phyloP scores from a whole-genome alignment of 30 jellyfish, hydroid and myxozoan genomes.

The Calvadosia cruxmelitensis region DNA sequence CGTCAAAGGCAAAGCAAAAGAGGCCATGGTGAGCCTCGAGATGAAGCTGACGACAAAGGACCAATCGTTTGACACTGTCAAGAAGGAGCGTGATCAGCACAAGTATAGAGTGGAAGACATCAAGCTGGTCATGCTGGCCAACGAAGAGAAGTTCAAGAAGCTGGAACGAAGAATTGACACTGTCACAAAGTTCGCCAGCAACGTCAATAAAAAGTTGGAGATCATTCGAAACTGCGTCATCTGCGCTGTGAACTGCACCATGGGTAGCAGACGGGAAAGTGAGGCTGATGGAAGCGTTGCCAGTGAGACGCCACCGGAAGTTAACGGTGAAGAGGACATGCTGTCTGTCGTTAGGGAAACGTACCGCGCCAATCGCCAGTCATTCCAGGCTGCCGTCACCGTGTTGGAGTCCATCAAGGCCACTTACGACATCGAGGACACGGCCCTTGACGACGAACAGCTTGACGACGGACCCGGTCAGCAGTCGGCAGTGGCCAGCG shows the following conservation, averaged over 20 bases:
- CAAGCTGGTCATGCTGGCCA: background rate
- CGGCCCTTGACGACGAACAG: background rate
- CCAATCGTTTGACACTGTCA: slow-evolving; percentile 27
- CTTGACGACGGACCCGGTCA: background rate
- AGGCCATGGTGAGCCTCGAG: background rate
- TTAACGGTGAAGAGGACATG: background rate
- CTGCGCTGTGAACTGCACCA: background rate
- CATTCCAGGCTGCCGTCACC: slow-evolving; percentile 60
- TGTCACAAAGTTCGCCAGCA: background rate
- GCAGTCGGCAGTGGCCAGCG: background rate
- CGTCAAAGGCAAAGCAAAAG: background rate
- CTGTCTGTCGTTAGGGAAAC: slow-evolving; percentile 47
- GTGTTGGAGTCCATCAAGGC: slow-evolving; percentile 64
- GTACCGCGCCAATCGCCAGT: slow-evolving; percentile 46
- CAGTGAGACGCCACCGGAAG: no score
- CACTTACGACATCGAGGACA: background rate
- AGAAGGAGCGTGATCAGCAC: slow-evolving; percentile 13
- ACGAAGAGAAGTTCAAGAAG: background rate
- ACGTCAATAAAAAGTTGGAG: background rate
- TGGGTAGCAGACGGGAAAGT: background rate
- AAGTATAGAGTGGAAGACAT: slow-evolving; percentile 9
- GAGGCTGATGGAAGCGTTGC: background rate
- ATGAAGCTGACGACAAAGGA: background rate
- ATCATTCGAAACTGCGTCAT: background rate
- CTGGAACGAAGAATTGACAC: background rate